These are phyloP conservation scores for Dioctria rufipes DNA, from an alignment of 2,888 invertebrate genomes.

Conservation along the genomic window DNA sequence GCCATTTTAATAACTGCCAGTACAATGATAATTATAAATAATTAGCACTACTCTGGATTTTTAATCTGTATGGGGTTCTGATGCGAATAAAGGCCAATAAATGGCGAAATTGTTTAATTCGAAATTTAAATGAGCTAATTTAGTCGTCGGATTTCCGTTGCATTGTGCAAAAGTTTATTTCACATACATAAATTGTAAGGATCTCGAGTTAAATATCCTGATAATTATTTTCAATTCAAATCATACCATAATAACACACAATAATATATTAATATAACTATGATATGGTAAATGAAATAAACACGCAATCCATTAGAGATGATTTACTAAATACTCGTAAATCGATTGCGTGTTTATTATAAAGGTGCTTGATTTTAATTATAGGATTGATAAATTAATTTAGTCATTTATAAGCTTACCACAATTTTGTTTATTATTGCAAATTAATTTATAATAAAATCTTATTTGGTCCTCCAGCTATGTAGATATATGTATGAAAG, in stretches of 20 bases:
- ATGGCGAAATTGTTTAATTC: slow-evolving; percentile 57
- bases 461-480: too few species aligned
- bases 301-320: slow-evolving; percentile 22
- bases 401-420: too few species aligned
- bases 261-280: slow-evolving; percentile 19
- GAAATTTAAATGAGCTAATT: slow-evolving; percentile 56
- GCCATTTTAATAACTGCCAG: slow-evolving; percentile 37
- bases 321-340: too few species aligned
- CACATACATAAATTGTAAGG: slow-evolving; percentile 29
- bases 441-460: too few species aligned
- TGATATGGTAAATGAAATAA: slow-evolving; percentile 14
- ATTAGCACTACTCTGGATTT: slow-evolving; percentile 31
- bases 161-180: slow-evolving; percentile 32
- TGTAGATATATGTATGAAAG: too few species aligned
- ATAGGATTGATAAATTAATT: too few species aligned
- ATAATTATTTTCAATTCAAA: slow-evolving; percentile 21
- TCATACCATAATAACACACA: background rate
- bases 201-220: slow-evolving; percentile 5
- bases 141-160: slow-evolving; percentile 55
- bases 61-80: background rate
- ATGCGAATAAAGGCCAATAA: slow-evolving; percentile 37
- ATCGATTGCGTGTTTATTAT: too few species aligned
- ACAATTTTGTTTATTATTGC: too few species aligned
- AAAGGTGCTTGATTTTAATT: too few species aligned
- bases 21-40: slow-evolving; percentile 31